A percentile compares a stretch with the other conserved stretches of the same genome.
Conservation (phyloP, 1,140 invertebrate genomes). For the Neuroterus valhalla region DNA sequence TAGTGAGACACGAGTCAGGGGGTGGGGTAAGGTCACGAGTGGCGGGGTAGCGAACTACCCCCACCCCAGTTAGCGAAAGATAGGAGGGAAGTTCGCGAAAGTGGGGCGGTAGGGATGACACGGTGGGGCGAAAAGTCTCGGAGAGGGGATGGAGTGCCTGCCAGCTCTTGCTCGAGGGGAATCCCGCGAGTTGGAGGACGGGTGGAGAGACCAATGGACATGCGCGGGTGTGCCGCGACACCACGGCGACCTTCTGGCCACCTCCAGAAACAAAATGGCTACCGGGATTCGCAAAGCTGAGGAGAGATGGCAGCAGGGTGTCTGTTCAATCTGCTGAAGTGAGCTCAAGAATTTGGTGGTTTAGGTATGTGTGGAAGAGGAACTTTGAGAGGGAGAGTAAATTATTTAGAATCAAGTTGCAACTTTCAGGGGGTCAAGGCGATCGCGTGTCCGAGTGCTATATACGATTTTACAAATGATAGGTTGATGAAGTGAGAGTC, state of each 20-base stretch:
- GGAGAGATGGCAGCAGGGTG: slow-evolving; percentile 69
- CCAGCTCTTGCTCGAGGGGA: slow-evolving; percentile 49
- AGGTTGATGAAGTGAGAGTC: not conserved
- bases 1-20: not conserved
- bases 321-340: not conserved
- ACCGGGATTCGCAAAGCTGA: slow-evolving; percentile 55
- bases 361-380: no score
- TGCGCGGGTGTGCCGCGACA: slow-evolving; percentile 75
- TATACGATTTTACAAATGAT: no score
- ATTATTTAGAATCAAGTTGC: no score
- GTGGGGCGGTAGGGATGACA: slow-evolving; percentile 30
- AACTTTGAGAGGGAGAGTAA: no score
- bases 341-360: no score
- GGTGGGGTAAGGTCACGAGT: slow-evolving; percentile 28
- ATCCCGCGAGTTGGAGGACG: slow-evolving; percentile 41
- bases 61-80: slow-evolving; percentile 7
- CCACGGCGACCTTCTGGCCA: slow-evolving; percentile 75
- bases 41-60: not conserved
- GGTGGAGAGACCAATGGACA: slow-evolving; percentile 74
- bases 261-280: slow-evolving; percentile 76
- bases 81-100: slow-evolving; percentile 39
- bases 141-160: slow-evolving; percentile 42
- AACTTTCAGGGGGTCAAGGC: slow-evolving; percentile 5
- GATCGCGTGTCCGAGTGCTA: not conserved
- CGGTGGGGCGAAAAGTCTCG: slow-evolving; percentile 38